phyloP scores from a whole-genome alignment of 1,140 invertebrate species.

The Meteorus sp. region DNA sequence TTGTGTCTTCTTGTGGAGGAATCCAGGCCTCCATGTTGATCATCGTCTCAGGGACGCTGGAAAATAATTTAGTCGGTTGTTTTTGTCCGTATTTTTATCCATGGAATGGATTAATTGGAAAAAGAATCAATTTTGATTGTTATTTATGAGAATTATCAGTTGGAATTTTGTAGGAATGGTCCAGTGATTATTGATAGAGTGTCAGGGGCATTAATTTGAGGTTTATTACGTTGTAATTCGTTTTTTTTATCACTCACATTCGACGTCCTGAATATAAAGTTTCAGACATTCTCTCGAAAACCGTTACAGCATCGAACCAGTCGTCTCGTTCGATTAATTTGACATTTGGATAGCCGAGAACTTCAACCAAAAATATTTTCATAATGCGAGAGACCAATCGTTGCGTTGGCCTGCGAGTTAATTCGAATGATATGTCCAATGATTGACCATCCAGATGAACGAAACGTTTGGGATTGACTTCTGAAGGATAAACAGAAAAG shows the following conservation, averaged over 20 bases:
- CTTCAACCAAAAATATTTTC: slow-evolving; percentile 66
- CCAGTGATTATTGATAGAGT: not conserved
- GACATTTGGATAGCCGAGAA: slow-evolving; percentile 66
- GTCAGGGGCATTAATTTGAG: not conserved
- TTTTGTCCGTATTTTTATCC: not conserved
- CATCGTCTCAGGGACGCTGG: slow-evolving; percentile 63
- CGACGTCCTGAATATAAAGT: slow-evolving; percentile 3
- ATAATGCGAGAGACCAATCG: slow-evolving; percentile 66
- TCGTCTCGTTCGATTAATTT: slow-evolving; percentile 55
- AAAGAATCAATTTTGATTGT: not conserved
- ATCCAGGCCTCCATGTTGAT: slow-evolving; percentile 76
- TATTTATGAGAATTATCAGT: not conserved
- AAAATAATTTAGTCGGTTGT: slow-evolving; percentile 4
- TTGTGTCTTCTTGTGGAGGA: slow-evolving; percentile 62
- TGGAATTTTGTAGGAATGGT: too few species aligned
- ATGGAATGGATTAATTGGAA: not conserved
- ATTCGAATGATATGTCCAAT: slow-evolving; percentile 57
- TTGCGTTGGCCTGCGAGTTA: slow-evolving; percentile 64
- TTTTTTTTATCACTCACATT: too few species aligned
- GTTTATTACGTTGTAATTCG: not conserved
- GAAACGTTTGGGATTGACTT: slow-evolving; percentile 46
- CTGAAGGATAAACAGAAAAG: slow-evolving; percentile 31
- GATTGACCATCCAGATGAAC: slow-evolving; percentile 37
- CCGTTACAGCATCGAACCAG: slow-evolving; percentile 50
- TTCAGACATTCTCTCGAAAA: slow-evolving; percentile 43